A percentile compares a stretch with the other conserved stretches of the same genome.
Evolutionary conservation across 2,113 vertebrate genomes (phyloP).

Genomic region (Oceanodroma tethys): DNA sequence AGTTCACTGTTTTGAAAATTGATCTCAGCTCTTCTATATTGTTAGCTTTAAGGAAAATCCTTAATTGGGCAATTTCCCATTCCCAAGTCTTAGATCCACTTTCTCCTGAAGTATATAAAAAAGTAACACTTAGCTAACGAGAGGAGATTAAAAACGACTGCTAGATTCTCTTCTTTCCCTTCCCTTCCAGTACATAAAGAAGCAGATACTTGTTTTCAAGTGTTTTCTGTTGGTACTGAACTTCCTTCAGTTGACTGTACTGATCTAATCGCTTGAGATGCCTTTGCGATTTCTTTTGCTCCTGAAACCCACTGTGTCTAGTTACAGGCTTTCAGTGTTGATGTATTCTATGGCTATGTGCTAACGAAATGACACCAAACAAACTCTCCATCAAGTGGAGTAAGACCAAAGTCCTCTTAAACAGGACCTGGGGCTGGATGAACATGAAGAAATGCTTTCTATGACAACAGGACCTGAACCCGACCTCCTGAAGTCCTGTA

Average conservation of each 20-base stretch:
- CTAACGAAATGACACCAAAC: neutral
- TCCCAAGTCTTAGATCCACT: neutral
- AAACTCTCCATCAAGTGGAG: neutral
- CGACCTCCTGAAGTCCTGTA: neutral
- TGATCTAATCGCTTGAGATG: neutral
- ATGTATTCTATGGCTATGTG: neutral
- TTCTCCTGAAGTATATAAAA: neutral
- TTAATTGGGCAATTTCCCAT: neutral
- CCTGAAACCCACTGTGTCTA: neutral
- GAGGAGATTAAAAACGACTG: neutral
- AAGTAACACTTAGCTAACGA: neutral
- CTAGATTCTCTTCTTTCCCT: neutral
- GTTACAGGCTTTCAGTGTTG: neutral
- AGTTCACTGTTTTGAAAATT: neutral
- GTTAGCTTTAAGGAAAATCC: neutral
- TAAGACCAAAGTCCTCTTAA: neutral
- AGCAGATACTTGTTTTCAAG: neutral
- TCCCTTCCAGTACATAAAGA: neutral
- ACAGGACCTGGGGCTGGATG: neutral
- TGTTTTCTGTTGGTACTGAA: neutral
- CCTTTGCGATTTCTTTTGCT: neutral
- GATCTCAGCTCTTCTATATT: neutral
- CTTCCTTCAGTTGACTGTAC: neutral
- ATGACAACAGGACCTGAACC: neutral
- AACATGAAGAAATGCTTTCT: neutral